Base-by-base conservation (phyloP, 1,140 invertebrate species). In the Drosophila ercepeae region DNA sequence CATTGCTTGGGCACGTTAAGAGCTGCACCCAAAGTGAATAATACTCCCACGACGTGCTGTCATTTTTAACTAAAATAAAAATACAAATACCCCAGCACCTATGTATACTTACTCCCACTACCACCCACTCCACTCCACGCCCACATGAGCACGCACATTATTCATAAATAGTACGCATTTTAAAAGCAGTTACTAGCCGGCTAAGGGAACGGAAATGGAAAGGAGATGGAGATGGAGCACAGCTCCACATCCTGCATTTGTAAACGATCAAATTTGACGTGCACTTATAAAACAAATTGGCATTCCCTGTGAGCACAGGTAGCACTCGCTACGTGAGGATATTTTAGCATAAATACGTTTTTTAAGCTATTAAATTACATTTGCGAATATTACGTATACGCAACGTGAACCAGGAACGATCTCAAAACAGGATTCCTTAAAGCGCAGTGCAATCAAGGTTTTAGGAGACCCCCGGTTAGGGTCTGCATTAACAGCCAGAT, bases 31-130 rank as follows among this genome's bases (percentile, higher is more conserved):
- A 78, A 88, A 70, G 77, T 88, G 82, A 88, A 88, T 78, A 88
- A 88, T 88, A 88, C 61, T 69, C 57, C 60, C 70, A 64, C 69
- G 82, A 88, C 82, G 82, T 88, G 82, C 77, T 78, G 74, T 72
- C 77, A 88, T 88, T 88, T 82, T 48, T 51, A 74, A 81, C 73
- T 81, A 82, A 88, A 81, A 88, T 73, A 88, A 81, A 73, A 82
- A 84, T 19, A 49, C 51, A 51, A 29, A 51, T 11, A 21, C 39
- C 8, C 39, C 13, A 18, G 8, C 16, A 16, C 39, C 39, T 11
- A 16, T 5, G 5, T n/a, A n/a, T n/a, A n/a, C n/a, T n/a, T n/a
- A n/a, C n/a, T n/a, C n/a, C n/a, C n/a, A n/a, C n/a, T n/a, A n/a
- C n/a, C n/a, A n/a, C 39, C 9, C 48, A 32, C 34, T 2, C 36